phyloP scores from a whole-genome alignment of 1,140 invertebrate species.

The Dendroctonus valens region DNA sequence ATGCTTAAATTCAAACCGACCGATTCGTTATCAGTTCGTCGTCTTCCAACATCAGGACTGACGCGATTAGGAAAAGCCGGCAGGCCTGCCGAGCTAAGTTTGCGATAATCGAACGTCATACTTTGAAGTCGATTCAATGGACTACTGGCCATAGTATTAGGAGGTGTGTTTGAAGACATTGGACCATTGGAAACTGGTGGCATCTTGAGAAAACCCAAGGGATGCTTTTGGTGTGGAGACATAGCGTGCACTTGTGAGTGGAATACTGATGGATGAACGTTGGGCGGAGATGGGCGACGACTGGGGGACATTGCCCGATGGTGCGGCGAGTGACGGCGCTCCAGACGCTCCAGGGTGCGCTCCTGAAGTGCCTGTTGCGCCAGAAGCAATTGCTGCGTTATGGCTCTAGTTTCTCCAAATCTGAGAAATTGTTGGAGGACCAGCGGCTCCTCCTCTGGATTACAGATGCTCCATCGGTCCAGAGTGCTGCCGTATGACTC shows the following conservation, averaged over 20 bases:
- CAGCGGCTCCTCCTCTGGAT: constrained; percentile 79
- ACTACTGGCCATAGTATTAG: constrained; percentile 52
- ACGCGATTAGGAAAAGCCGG: constrained; percentile 47
- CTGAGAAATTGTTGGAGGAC: constrained; percentile 84
- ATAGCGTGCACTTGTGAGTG: constrained; percentile 53
- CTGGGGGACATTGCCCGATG: constrained; percentile 65
- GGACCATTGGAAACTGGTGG: constrained; percentile 43
- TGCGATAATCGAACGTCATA: constrained; percentile 93
- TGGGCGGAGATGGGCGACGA: constrained; percentile 61
- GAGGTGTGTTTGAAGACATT: constrained; percentile 48
- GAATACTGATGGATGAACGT: constrained; percentile 53
- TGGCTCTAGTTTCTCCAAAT: constrained; percentile 79
- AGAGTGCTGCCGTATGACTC: constrained; percentile 72
- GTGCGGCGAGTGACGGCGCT: constrained; percentile 43
- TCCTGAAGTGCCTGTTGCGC: constrained; percentile 59
- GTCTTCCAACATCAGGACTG: constrained; percentile 50
- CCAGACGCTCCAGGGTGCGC: constrained; percentile 51
- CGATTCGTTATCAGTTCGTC: constrained; percentile 54
- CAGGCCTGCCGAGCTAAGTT: constrained; percentile 62
- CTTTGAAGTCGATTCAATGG: constrained; percentile 83
- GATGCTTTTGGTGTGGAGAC: constrained; percentile 55
- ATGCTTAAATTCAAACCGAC: constrained; percentile 61
- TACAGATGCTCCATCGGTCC: constrained; percentile 80
- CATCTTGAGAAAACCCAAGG: constrained; percentile 47
- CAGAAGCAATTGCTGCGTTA: constrained; percentile 76